phyloP scores from a whole-genome alignment of 2,113 vertebrate species.

The Laticauda colubrina region DNA sequence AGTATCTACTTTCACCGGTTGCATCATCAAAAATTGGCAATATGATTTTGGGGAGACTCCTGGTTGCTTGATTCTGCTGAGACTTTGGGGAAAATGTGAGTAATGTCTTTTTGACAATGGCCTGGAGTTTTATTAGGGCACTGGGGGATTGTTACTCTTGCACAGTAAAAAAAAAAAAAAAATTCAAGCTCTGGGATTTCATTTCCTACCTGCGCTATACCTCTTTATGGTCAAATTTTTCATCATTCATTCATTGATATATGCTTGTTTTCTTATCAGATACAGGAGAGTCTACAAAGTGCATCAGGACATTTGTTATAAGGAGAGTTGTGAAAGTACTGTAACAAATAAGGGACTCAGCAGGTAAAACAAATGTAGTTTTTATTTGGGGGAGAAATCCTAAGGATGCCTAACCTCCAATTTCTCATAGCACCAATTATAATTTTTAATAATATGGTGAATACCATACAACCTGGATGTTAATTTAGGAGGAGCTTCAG shows the following conservation, averaged over 20 bases:
- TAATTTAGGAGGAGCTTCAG: not conserved
- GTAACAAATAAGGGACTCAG: constrained; percentile 61
- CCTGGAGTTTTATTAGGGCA: not conserved
- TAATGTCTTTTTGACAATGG: not conserved
- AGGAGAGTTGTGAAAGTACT: constrained; percentile 83
- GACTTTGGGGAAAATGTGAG: not conserved
- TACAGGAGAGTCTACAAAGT: constrained; percentile 87
- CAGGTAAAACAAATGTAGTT: constrained; percentile 65
- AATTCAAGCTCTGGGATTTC: not conserved
- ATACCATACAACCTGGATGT: not conserved
- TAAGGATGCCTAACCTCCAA: not conserved
- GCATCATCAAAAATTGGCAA: not conserved
- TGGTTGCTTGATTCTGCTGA: not conserved
- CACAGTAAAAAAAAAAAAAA: not conserved
- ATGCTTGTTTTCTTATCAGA: constrained; percentile 68
- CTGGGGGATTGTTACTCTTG: not conserved
- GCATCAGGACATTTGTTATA: constrained; percentile 87
- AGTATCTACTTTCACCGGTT: not conserved
- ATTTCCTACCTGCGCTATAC: not conserved
- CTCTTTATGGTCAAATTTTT: not conserved
- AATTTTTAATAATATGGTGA: not conserved
- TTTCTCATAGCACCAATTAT: not conserved
- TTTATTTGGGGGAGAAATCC: not conserved
- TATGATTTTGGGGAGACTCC: not conserved
- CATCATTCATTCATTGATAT: not conserved